phyloP scores from a whole-genome alignment of 2,888 invertebrate species.

The Aphodius sticticus region DNA sequence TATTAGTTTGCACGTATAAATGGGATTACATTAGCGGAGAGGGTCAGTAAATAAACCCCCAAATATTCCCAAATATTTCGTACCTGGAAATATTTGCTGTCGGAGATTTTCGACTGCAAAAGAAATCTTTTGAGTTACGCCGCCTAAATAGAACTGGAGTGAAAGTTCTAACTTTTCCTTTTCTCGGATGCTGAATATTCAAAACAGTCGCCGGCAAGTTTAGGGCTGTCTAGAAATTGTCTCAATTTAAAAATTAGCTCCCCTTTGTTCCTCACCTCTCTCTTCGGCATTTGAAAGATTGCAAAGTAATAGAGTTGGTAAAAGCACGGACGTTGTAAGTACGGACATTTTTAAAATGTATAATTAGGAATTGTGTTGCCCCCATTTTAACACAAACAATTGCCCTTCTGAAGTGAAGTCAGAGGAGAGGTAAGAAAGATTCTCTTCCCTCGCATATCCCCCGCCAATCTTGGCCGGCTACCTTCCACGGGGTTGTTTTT shows the following conservation, averaged over 20 bases:
- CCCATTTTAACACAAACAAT: constrained; percentile 29
- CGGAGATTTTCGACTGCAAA: background rate
- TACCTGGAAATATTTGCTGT: constrained; percentile 10
- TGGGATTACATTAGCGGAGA: constrained; percentile 19
- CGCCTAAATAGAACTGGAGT: constrained; percentile 1
- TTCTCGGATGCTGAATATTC: constrained; percentile 13
- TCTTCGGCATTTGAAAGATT: constrained; percentile 31
- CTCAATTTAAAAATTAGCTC: constrained; percentile 39
- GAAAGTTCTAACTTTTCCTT: constrained; percentile 8
- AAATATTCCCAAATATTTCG: background rate
- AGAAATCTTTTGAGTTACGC: background rate
- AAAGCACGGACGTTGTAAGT: constrained; percentile 28
- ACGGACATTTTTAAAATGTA: constrained; percentile 36
- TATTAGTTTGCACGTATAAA: constrained; percentile 17
- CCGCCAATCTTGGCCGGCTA: background rate
- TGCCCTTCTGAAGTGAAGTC: constrained; percentile 22
- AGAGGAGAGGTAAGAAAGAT: constrained; percentile 23
- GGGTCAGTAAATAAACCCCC: background rate
- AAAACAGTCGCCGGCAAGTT: constrained; percentile 18
- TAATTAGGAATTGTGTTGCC: constrained; percentile 30
- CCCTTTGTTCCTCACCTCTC: constrained; percentile 31
- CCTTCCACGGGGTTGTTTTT: constrained; percentile 6
- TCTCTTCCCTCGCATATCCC: background rate
- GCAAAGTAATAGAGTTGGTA: constrained; percentile 32
- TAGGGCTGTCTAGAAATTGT: constrained; percentile 26